These are phyloP conservation scores for Pseudomugil tenellus DNA, from an alignment of 2,797 vertebrate genomes.

Conservation along the genomic window DNA sequence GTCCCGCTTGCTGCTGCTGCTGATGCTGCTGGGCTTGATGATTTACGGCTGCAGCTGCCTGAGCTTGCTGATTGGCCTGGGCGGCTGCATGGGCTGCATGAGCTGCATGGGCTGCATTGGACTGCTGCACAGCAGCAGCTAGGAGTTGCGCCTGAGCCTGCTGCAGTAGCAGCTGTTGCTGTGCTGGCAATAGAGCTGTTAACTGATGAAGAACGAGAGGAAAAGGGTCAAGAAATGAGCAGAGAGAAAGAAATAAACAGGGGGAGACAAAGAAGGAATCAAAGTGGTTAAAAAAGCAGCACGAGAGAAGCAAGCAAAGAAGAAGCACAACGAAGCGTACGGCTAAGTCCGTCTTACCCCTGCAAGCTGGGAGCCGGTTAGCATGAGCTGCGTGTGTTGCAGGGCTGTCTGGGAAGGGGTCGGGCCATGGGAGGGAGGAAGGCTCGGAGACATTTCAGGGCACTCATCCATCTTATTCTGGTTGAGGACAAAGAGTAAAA, in stretches of 20 bases:
- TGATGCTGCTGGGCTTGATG: constrained; percentile 79
- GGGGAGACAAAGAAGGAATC: constrained; percentile 30
- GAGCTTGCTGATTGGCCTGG: constrained; percentile 85
- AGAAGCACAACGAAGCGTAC: constrained; percentile 52
- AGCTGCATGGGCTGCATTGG: constrained; percentile 87
- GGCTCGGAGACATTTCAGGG: constrained; percentile 84
- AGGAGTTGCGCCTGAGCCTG: constrained; percentile 91
- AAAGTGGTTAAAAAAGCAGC: constrained; percentile 62
- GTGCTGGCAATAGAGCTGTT: constrained; percentile 90
- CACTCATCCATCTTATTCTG: constrained; percentile 90
- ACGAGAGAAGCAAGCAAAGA: constrained; percentile 53
- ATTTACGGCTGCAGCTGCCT: constrained; percentile 83
- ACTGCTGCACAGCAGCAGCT: constrained; percentile 90
- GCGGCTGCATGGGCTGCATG: constrained; percentile 79
- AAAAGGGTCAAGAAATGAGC: constrained; percentile 8
- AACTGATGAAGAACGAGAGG: constrained; percentile 71
- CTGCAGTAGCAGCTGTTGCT: constrained; percentile 93
- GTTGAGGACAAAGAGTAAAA: constrained; percentile 22
- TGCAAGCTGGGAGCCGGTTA: constrained; percentile 91
- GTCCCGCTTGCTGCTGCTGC: constrained; percentile 77
- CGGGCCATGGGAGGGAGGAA: constrained; percentile 77
- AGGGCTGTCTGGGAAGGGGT: constrained; percentile 87
- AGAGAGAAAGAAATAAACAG: constrained; percentile 4
- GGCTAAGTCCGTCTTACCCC: constrained; percentile 82
- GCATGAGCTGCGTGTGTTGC: constrained; percentile 92